Conservation (phyloP, 2,888 invertebrate genomes). For the Ctena decussata region DNA sequence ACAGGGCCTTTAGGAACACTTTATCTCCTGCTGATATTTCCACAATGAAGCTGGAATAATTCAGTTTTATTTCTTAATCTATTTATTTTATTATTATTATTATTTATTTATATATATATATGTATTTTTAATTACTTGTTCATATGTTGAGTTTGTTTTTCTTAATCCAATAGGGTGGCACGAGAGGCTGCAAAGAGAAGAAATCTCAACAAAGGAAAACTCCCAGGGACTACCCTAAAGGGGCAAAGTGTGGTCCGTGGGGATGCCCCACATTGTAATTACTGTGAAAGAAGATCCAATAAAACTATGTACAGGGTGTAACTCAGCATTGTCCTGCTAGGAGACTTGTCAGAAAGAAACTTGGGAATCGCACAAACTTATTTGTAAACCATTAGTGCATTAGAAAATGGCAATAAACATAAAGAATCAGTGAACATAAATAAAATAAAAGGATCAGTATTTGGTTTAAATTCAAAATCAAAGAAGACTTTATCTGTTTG, state of each 20-base stretch:
- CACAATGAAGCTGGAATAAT: too few species aligned
- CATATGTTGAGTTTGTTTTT: too few species aligned
- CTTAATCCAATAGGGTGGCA: too few species aligned
- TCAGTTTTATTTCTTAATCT: too few species aligned
- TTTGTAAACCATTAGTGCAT: background rate
- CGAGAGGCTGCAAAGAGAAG: background rate
- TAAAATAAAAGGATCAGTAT: background rate
- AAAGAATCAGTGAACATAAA: background rate
- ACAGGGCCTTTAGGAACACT: too few species aligned
- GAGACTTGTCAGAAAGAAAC: background rate
- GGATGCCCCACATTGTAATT: background rate
- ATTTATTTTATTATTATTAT: too few species aligned
- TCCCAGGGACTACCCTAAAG: background rate
- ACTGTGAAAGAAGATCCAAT: background rate
- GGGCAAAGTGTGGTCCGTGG: constrained; percentile 3
- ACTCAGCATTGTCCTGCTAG: background rate
- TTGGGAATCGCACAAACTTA: background rate
- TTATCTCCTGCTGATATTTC: too few species aligned
- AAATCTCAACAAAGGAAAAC: constrained; percentile 1
- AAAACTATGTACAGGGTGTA: background rate
- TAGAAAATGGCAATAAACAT: background rate
- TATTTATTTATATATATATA: too few species aligned
- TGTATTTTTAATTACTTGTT: too few species aligned
- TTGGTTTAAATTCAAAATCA: background rate
- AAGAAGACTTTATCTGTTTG: too few species aligned